Evolutionary conservation across 1,140 invertebrate species (phyloP).

Genomic region (Campoletis sonorensis): DNA sequence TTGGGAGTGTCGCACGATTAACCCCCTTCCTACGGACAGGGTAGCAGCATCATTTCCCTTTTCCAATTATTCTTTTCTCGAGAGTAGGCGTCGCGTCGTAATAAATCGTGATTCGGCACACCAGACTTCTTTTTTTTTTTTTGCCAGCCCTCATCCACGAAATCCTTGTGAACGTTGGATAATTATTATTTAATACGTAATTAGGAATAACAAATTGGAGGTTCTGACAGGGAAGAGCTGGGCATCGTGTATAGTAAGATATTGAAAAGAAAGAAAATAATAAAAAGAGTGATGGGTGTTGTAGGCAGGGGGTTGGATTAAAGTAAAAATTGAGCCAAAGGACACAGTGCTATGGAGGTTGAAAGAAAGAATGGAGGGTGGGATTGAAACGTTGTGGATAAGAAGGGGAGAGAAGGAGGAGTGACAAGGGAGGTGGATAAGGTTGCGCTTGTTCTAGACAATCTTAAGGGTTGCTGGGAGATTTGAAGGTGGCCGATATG

Average conservation of each 20-base stretch:
- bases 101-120: conserved; percentile 62
- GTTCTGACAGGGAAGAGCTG: conserved; percentile 39
- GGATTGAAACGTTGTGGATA: neutral
- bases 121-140: conserved; percentile 6
- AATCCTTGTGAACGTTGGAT: conserved; percentile 38
- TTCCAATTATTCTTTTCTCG: conserved; percentile 37
- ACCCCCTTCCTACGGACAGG: neutral
- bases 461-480: conserved; percentile 42
- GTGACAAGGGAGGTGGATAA: conserved; percentile 51
- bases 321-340: conserved; percentile 31
- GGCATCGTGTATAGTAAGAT: conserved; percentile 36
- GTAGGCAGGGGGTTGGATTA: neutral
- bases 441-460: conserved; percentile 34
- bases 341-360: conserved; percentile 8
- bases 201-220: conserved; percentile 70
- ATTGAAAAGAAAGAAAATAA: conserved; percentile 40
- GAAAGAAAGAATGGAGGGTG: conserved; percentile 5
- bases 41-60: neutral
- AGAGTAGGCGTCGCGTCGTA: conserved; percentile 42
- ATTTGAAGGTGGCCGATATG: conserved; percentile 40
- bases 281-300: neutral
- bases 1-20: neutral
- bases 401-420: conserved; percentile 39
- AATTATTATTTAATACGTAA: conserved; percentile 71
- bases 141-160: neutral